These are phyloP conservation scores for Siderastrea siderea DNA, from an alignment of 92 coral and sea anemone genomes.

Conservation along the genomic window DNA sequence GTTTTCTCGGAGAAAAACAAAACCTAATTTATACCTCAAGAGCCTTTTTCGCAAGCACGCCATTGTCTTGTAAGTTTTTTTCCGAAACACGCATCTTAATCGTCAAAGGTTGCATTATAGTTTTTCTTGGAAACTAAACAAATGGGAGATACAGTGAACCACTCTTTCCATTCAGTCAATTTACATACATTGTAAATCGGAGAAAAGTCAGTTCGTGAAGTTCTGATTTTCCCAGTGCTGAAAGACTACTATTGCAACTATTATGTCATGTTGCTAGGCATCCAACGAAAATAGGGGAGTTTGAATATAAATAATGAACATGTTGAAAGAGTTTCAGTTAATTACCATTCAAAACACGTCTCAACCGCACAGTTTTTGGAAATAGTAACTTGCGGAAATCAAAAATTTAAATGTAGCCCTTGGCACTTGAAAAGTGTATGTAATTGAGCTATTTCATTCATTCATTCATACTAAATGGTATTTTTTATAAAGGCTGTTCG, in stretches of 20 bases:
- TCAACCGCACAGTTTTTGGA: background rate
- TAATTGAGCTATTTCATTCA: too few relatives aligned
- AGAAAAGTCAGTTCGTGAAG: background rate
- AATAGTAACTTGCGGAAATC: background rate
- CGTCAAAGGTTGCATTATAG: background rate
- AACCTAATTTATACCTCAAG: background rate
- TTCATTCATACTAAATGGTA: too few relatives aligned
- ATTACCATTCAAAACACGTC: background rate
- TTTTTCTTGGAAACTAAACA: background rate
- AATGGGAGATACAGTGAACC: background rate
- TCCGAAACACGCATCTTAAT: too few relatives aligned
- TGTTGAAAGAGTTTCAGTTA: too few relatives aligned
- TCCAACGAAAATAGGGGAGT: background rate
- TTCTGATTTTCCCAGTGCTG: background rate
- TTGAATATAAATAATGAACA: background rate
- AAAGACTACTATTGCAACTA: too few relatives aligned
- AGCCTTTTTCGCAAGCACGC: too few relatives aligned
- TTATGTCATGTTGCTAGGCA: background rate
- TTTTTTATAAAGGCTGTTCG: too few relatives aligned
- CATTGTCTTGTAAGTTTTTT: too few relatives aligned
- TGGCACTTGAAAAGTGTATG: background rate
- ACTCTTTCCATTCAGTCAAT: too few relatives aligned
- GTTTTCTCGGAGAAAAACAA: background rate
- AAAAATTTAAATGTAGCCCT: background rate
- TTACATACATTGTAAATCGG: background rate